Evolutionary conservation across 2,797 vertebrate genomes (phyloP).

Genomic region (Merluccius polli): DNA sequence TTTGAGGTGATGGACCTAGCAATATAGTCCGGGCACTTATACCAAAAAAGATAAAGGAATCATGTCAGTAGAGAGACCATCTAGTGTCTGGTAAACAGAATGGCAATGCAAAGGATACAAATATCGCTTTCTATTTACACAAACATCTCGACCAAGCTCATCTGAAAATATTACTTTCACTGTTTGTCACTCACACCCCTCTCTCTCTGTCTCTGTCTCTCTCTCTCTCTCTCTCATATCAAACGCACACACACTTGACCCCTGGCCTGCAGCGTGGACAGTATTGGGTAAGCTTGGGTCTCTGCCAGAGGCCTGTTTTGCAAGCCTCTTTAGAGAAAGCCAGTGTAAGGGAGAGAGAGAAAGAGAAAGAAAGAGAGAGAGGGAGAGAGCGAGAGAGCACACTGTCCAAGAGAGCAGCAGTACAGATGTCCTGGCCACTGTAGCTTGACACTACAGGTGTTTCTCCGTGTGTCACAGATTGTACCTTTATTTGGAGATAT

Average conservation of each 20-base stretch:
- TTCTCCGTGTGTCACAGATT: too few relatives aligned
- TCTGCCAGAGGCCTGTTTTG: slow-evolving; percentile 55
- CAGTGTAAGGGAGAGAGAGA: slow-evolving; percentile 62
- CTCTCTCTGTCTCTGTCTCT: not conserved
- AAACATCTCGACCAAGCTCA: too few relatives aligned
- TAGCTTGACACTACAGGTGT: slow-evolving; percentile 26
- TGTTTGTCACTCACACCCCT: slow-evolving; percentile 3
- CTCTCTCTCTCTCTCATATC: slow-evolving; percentile 19
- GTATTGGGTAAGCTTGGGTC: slow-evolving; percentile 44
- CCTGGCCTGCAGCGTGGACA: slow-evolving; percentile 55
- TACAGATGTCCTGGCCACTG: slow-evolving; percentile 55
- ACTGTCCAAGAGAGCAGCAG: slow-evolving; percentile 58
- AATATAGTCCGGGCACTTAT: too few relatives aligned
- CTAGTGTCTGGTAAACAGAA: too few relatives aligned
- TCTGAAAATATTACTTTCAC: too few relatives aligned
- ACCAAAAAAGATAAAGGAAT: too few relatives aligned
- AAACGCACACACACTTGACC: slow-evolving; percentile 28
- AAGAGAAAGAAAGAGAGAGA: slow-evolving; percentile 29
- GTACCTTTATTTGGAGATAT: not conserved
- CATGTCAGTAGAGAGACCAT: too few relatives aligned
- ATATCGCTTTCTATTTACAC: too few relatives aligned
- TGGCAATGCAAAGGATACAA: too few relatives aligned
- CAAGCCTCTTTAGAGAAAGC: slow-evolving; percentile 63
- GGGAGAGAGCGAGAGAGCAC: slow-evolving; percentile 56
- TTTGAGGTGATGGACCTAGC: too few relatives aligned